Percentiles rank a stretch among this genome's conserved stretches.
Conservation (phyloP, 2,797 vertebrate genomes). For the Carapus acus region DNA sequence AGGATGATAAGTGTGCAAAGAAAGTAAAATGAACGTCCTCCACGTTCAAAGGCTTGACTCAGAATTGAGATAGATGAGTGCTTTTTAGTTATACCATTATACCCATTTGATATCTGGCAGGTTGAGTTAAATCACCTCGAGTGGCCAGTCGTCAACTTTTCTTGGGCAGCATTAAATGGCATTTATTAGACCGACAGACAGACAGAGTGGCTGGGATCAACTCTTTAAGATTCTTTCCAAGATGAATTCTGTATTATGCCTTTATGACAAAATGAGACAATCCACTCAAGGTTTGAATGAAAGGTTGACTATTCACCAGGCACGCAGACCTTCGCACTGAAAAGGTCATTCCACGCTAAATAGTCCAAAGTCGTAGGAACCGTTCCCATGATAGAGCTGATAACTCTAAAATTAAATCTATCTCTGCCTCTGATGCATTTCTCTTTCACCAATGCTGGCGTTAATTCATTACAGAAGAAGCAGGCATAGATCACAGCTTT, state of each 20-base stretch:
- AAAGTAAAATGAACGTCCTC: too few relatives aligned
- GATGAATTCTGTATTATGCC: constrained; percentile 35
- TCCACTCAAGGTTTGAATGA: constrained; percentile 44
- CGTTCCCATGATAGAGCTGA: constrained; percentile 58
- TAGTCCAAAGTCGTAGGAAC: constrained; percentile 47
- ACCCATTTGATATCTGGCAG: too few relatives aligned
- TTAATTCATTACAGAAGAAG: constrained; percentile 67
- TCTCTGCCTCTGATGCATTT: constrained; percentile 56
- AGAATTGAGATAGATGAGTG: too few relatives aligned
- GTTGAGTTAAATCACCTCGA: too few relatives aligned
- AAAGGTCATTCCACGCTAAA: constrained; percentile 60
- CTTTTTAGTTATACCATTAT: too few relatives aligned
- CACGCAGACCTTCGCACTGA: constrained; percentile 45
- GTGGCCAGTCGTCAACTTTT: too few relatives aligned
- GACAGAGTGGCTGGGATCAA: constrained; percentile 3
- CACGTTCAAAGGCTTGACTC: too few relatives aligned
- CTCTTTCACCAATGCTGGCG: constrained; percentile 51
- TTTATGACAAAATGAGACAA: constrained; percentile 29
- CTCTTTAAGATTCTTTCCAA: constrained; percentile 35
- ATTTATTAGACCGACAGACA: neutral
- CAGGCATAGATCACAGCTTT: constrained; percentile 66
- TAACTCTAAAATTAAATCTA: constrained; percentile 61
- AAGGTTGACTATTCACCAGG: constrained; percentile 60
- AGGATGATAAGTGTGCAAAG: too few relatives aligned
- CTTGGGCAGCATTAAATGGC: too few relatives aligned